phyloP scores from a whole-genome alignment of 2,888 invertebrate species.

The Epiblema foenella region DNA sequence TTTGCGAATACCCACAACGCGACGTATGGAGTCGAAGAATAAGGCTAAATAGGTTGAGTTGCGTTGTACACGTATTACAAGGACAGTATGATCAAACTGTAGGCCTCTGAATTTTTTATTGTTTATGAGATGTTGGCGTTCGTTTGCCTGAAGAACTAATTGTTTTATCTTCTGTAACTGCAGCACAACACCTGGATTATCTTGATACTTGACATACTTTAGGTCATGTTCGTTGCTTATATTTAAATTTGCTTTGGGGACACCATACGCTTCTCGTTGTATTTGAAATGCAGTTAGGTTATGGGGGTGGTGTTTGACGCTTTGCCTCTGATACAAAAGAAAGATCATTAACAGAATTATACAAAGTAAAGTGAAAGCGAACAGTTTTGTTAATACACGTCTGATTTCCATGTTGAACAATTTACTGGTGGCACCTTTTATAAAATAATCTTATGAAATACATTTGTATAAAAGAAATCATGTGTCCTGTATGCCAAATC shows the following conservation, averaged over 20 bases:
- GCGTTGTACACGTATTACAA: conserved; percentile 62
- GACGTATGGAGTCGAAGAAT: conserved; percentile 54
- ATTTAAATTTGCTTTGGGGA: neutral
- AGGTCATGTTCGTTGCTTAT: neutral
- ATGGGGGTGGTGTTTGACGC: neutral
- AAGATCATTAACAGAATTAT: conserved; percentile 1
- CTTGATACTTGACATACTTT: neutral
- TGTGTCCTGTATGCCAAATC: too few relatives aligned
- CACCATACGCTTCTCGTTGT: neutral
- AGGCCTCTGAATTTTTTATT: conserved; percentile 38
- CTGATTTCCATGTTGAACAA: neutral
- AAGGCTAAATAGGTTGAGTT: conserved; percentile 52
- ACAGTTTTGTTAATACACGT: neutral
- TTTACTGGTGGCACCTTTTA: neutral
- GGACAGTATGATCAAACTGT: conserved; percentile 45
- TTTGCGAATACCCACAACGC: conserved; percentile 52
- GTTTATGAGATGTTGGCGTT: conserved; percentile 52
- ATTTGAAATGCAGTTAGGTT: neutral
- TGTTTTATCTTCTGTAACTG: conserved; percentile 47
- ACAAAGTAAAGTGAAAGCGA: neutral
- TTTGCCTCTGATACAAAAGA: neutral
- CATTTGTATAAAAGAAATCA: neutral
- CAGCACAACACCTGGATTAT: neutral
- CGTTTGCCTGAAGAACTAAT: conserved; percentile 52
- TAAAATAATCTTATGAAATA: neutral